Conservation (phyloP, 2,888 invertebrate species). For the Stictocephala bisonia region DNA sequence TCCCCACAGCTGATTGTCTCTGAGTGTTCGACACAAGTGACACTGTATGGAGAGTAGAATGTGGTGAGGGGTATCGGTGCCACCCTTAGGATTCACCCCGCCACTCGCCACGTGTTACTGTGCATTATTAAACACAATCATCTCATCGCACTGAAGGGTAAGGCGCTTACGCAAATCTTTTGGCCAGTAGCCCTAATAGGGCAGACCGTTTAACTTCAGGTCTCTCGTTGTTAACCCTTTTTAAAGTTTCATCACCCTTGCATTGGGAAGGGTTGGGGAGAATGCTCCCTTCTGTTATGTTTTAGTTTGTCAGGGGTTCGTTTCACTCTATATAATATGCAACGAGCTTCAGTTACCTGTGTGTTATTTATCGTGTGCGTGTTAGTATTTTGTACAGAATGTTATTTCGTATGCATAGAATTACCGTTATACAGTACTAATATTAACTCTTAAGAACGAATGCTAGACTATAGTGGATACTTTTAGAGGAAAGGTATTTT, state of each 20-base stretch:
- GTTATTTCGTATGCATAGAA: too few species aligned
- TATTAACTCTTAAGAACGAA: too few species aligned
- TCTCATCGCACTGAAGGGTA: slow-evolving; percentile 34
- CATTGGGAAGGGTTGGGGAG: not conserved
- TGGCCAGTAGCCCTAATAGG: slow-evolving; percentile 34
- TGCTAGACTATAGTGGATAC: too few species aligned
- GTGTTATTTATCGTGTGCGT: too few species aligned
- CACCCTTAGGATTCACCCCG: not conserved
- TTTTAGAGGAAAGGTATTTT: too few species aligned
- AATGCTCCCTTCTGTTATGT: not conserved
- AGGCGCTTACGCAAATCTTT: slow-evolving; percentile 39
- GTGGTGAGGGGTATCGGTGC: not conserved
- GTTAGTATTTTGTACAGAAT: too few species aligned
- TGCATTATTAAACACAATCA: slow-evolving; percentile 12
- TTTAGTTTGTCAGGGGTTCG: not conserved
- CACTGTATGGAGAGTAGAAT: not conserved
- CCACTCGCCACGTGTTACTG: not conserved
- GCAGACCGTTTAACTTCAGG: slow-evolving; percentile 36
- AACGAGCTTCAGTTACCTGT: not conserved
- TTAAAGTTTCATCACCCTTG: slow-evolving; percentile 36
- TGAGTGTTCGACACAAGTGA: too few species aligned
- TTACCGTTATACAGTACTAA: too few species aligned
- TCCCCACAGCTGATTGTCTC: too few species aligned
- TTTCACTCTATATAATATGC: not conserved
- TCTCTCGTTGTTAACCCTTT: slow-evolving; percentile 40